These are phyloP conservation scores for Brachionichthys hirsutus DNA, from an alignment of 2,113 vertebrate species.

Conservation along the genomic window DNA sequence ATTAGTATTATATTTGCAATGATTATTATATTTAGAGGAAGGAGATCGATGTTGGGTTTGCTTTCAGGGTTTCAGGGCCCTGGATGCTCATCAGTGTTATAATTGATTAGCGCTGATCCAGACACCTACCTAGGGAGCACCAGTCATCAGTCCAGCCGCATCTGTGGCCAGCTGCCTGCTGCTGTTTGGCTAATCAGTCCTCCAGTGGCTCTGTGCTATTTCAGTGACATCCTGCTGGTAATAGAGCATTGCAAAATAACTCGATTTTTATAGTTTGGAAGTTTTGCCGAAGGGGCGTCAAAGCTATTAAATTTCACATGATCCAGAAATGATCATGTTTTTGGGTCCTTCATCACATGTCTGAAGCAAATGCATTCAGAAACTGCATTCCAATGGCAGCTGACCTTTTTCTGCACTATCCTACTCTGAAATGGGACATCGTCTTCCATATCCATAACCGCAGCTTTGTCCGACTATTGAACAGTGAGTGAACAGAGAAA, in stretches of 20 bases:
- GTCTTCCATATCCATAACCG: slow-evolving; percentile 17
- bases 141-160: slow-evolving; percentile 37
- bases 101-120: slow-evolving; percentile 56
- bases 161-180: slow-evolving; percentile 49
- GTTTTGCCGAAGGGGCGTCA: slow-evolving; percentile 18
- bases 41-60: slow-evolving; percentile 26
- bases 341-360: background rate
- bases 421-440: slow-evolving; percentile 25
- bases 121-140: slow-evolving; percentile 47
- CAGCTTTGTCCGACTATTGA: slow-evolving; percentile 19
- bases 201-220: slow-evolving; percentile 35
- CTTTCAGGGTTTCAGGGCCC: slow-evolving; percentile 23
- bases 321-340: slow-evolving; percentile 9
- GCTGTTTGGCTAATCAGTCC: slow-evolving; percentile 47
- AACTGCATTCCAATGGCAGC: slow-evolving; percentile 11
- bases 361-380: slow-evolving; percentile 8
- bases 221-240: slow-evolving; percentile 26
- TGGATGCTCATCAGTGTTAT: slow-evolving; percentile 55
- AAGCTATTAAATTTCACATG: slow-evolving; percentile 9
- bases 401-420: slow-evolving; percentile 28
- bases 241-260: slow-evolving; percentile 25
- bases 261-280: slow-evolving; percentile 22
- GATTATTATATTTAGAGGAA: slow-evolving; percentile 27
- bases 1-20: slow-evolving; percentile 27
- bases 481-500: slow-evolving; percentile 30